These are phyloP conservation scores for Cremastinae sp. DNA, from an alignment of 2,888 invertebrate species.

Conservation along the genomic window DNA sequence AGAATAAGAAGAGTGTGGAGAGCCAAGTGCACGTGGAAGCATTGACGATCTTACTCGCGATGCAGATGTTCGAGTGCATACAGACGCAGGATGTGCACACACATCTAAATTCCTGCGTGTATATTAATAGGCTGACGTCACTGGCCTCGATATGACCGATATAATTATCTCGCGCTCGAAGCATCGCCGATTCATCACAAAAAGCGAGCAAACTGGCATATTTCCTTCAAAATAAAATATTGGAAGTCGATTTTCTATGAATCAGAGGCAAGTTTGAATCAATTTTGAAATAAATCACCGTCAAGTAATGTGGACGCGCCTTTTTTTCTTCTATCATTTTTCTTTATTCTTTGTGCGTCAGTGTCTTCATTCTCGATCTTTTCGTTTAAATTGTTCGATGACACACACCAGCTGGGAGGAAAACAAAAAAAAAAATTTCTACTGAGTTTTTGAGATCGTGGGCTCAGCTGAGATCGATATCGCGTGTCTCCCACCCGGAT, in stretches of 20 bases:
- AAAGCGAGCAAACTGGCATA: background rate
- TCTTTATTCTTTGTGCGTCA: too few relatives aligned
- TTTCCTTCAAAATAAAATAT: background rate
- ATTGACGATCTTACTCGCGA: constrained; percentile 30
- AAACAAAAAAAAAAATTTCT: background rate
- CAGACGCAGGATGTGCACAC: background rate
- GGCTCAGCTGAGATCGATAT: constrained; percentile 31
- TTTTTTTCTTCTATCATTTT: too few relatives aligned
- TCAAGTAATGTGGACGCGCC: too few relatives aligned
- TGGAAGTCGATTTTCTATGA: background rate
- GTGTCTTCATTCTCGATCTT: constrained; percentile 1
- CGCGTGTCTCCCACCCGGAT: constrained; percentile 34
- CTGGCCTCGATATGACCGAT: constrained; percentile 55
- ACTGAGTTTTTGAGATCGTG: constrained; percentile 21
- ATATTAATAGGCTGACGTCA: constrained; percentile 48
- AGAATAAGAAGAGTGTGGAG: constrained; percentile 17
- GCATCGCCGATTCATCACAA: constrained; percentile 17
- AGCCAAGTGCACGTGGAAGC: constrained; percentile 56
- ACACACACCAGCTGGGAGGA: background rate
- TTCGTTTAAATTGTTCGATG: constrained; percentile 2
- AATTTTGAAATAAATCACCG: too few relatives aligned
- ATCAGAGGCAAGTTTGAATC: background rate
- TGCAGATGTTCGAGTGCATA: background rate
- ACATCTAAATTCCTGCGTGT: background rate
- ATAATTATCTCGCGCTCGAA: constrained; percentile 47